A percentile compares a stretch with the other conserved stretches of the same genome.
These are phyloP conservation scores for Aulostomus chinensis DNA, from an alignment of 2,797 vertebrate genomes.

Conservation along the genomic window DNA sequence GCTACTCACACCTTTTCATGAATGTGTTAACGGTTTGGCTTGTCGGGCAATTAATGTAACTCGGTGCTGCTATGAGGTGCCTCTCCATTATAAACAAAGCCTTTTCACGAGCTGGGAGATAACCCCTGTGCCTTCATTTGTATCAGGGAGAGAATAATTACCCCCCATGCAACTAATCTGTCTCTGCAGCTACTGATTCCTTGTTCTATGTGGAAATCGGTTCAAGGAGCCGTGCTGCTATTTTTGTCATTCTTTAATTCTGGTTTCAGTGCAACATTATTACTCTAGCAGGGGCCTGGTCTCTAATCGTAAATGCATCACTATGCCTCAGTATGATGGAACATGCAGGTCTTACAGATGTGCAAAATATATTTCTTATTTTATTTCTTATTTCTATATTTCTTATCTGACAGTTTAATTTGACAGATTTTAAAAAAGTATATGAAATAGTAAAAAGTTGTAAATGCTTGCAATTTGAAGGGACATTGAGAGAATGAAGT, in stretches of 20 bases:
- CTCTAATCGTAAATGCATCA: no score
- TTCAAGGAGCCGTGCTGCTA: constrained; percentile 32
- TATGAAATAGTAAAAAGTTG: no score
- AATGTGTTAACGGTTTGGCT: constrained; percentile 23
- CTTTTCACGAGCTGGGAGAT: constrained; percentile 61
- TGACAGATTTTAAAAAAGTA: no score
- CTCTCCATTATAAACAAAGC: constrained; percentile 64
- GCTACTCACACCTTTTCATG: constrained; percentile 25
- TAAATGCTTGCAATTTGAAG: no score
- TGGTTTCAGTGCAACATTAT: constrained; percentile 21
- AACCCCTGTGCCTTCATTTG: constrained; percentile 53
- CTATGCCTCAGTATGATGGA: background rate
- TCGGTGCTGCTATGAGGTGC: constrained; percentile 47
- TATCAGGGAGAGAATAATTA: constrained; percentile 65
- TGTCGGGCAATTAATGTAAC: constrained; percentile 53
- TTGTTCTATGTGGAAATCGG: constrained; percentile 50
- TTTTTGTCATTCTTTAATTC: constrained; percentile 32
- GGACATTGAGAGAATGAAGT: no score
- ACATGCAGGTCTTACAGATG: background rate
- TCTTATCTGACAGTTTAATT: no score
- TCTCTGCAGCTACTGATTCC: constrained; percentile 58
- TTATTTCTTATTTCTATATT: no score
- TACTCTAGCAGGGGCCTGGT: background rate
- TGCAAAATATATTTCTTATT: no score
- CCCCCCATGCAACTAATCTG: constrained; percentile 59